Evolutionary conservation across 2,888 invertebrate genomes (phyloP).

Genomic region (Drosophila austrosaltans): DNA sequence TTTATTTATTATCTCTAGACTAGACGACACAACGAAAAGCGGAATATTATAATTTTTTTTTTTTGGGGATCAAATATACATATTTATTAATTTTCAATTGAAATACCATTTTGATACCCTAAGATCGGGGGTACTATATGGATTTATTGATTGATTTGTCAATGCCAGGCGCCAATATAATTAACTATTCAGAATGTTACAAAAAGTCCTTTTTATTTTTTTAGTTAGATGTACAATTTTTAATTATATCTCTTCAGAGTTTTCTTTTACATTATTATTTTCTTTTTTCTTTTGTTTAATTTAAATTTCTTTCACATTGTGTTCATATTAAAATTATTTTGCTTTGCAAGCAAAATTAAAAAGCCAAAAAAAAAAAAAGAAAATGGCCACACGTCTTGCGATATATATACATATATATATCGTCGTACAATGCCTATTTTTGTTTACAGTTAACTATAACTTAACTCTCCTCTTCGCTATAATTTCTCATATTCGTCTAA

Average conservation of each 20-base stretch:
- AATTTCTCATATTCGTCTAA: constrained; percentile 39
- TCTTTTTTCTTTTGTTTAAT: constrained; percentile 11
- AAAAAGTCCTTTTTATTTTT: background rate
- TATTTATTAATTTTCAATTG: background rate
- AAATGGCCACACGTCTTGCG: constrained; percentile 34
- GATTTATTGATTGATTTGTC: constrained; percentile 64
- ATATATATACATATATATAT: constrained; percentile 31
- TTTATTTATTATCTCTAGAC: constrained; percentile 21
- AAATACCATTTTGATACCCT: background rate
- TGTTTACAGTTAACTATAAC: constrained; percentile 44
- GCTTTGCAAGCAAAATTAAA: constrained; percentile 61
- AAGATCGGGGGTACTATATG: background rate
- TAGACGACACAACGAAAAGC: background rate
- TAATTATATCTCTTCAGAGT: constrained; percentile 15
- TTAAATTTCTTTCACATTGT: constrained; percentile 17
- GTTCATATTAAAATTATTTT: constrained; percentile 44
- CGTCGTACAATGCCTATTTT: constrained; percentile 39
- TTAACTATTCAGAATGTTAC: constrained; percentile 18
- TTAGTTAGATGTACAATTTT: background rate
- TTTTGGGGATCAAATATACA: background rate
- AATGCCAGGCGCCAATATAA: constrained; percentile 54
- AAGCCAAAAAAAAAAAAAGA: constrained; percentile 32
- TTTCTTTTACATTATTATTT: background rate
- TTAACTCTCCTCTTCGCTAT: constrained; percentile 50
- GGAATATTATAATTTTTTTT: background rate